Percentiles rank a stretch among this genome's conserved stretches.
These are phyloP conservation scores for Diplolepis rosae DNA, from an alignment of 2,888 invertebrate species.

Conservation along the genomic window DNA sequence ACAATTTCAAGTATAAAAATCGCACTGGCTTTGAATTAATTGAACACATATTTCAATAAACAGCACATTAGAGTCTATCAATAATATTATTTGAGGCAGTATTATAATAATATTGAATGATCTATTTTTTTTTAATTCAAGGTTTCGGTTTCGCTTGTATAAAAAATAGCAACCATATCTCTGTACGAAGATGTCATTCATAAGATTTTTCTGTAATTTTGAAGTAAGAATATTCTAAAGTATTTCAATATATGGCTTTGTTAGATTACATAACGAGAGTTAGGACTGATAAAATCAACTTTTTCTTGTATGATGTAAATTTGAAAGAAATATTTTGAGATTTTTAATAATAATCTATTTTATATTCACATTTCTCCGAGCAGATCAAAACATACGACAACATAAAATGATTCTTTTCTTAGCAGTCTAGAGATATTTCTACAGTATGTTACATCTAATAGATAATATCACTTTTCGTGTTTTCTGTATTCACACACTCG, in stretches of 20 bases:
- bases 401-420: slow-evolving; percentile 4
- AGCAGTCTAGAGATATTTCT: background rate
- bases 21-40: background rate
- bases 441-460: slow-evolving; percentile 28
- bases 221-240: too few relatives aligned
- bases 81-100: slow-evolving; percentile 31
- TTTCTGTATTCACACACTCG: slow-evolving; percentile 4
- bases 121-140: slow-evolving; percentile 31
- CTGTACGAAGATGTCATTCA: background rate
- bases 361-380: slow-evolving; percentile 8
- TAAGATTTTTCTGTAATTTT: background rate
- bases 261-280: too few relatives aligned
- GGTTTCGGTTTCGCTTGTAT: background rate
- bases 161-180: slow-evolving; percentile 20
- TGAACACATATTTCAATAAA: slow-evolving; percentile 3
- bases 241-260: too few relatives aligned
- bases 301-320: too few relatives aligned
- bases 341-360: slow-evolving; percentile 4
- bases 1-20: background rate
- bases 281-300: too few relatives aligned
- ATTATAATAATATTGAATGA: slow-evolving; percentile 37
- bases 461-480: slow-evolving; percentile 29
- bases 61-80: slow-evolving; percentile 1
- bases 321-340: background rate
- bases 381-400: background rate